Conservation (phyloP, 37 sponge, comb jelly and placozoan genomes). For the Agelas oroides region DNA sequence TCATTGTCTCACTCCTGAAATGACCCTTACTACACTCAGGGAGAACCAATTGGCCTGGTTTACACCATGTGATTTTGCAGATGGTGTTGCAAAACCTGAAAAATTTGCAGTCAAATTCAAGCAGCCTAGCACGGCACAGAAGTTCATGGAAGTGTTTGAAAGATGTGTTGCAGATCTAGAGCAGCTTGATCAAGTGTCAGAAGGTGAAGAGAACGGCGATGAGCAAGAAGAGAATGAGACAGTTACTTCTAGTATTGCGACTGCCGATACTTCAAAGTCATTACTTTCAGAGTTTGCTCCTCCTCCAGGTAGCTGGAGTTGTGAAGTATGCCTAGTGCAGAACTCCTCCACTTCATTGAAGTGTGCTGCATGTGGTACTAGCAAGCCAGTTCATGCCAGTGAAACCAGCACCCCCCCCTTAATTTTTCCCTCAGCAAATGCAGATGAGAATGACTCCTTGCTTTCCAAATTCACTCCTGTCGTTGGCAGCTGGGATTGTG, state of each 20-base stretch:
- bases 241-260: background rate
- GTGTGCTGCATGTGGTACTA: slow-evolving; percentile 41
- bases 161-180: slow-evolving; percentile 32
- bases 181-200: background rate
- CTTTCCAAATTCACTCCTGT: background rate
- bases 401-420: too few species aligned
- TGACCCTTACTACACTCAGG: slow-evolving; percentile 60
- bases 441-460: background rate
- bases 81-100: slow-evolving; percentile 79
- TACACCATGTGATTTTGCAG: slow-evolving; percentile 81
- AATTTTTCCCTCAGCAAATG: too few species aligned
- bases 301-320: slow-evolving; percentile 27
- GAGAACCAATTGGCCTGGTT: slow-evolving; percentile 82
- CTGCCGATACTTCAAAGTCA: too few species aligned
- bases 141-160: slow-evolving; percentile 71
- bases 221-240: background rate
- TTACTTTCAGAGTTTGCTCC: background rate
- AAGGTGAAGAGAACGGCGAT: background rate
- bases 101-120: slow-evolving; percentile 85
- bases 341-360: slow-evolving; percentile 11
- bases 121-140: slow-evolving; percentile 48
- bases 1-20: slow-evolving; percentile 80
- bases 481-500: slow-evolving; percentile 35
- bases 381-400: background rate
- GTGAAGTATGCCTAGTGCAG: slow-evolving; percentile 22